Conservation (phyloP, 2,888 invertebrate genomes). For the Gandaritis pyraliata region DNA sequence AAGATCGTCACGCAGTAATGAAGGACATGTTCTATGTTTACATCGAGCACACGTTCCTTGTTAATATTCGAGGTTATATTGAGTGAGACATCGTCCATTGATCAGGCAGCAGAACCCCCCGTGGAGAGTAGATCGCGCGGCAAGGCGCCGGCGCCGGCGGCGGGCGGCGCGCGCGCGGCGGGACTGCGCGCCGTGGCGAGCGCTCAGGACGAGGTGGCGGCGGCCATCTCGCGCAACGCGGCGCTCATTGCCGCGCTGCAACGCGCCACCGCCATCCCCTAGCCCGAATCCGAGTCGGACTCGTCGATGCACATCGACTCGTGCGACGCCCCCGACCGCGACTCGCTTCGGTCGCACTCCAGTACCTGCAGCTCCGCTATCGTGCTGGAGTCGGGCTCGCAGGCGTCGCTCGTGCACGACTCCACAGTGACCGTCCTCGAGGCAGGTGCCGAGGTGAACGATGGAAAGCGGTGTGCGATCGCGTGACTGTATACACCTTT, state of each 20-base stretch:
- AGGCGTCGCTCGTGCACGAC: slow-evolving; percentile 42
- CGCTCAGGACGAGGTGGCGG: slow-evolving; percentile 63
- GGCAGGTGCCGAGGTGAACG: not conserved
- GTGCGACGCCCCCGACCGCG: not conserved
- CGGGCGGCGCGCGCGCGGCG: slow-evolving; percentile 39
- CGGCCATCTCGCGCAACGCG: slow-evolving; percentile 51
- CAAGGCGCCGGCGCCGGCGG: not conserved
- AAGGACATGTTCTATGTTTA: too few species aligned
- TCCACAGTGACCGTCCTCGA: slow-evolving; percentile 29
- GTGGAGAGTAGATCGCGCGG: not conserved
- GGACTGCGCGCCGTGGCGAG: slow-evolving; percentile 65
- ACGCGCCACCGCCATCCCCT: slow-evolving; percentile 41
- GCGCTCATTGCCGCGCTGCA: slow-evolving; percentile 52
- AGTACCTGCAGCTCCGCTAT: slow-evolving; percentile 15
- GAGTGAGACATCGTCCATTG: too few species aligned
- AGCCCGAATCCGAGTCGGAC: slow-evolving; percentile 31
- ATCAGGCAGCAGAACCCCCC: too few species aligned
- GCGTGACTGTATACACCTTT: not conserved
- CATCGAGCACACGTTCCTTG: too few species aligned
- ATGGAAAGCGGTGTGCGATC: slow-evolving; percentile 14
- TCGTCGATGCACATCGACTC: not conserved
- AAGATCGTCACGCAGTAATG: too few species aligned
- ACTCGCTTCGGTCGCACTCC: slow-evolving; percentile 17
- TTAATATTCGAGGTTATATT: too few species aligned
- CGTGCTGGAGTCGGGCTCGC: slow-evolving; percentile 21